phyloP scores from a whole-genome alignment of 2,888 invertebrate species.

The Drosophila formosana region DNA sequence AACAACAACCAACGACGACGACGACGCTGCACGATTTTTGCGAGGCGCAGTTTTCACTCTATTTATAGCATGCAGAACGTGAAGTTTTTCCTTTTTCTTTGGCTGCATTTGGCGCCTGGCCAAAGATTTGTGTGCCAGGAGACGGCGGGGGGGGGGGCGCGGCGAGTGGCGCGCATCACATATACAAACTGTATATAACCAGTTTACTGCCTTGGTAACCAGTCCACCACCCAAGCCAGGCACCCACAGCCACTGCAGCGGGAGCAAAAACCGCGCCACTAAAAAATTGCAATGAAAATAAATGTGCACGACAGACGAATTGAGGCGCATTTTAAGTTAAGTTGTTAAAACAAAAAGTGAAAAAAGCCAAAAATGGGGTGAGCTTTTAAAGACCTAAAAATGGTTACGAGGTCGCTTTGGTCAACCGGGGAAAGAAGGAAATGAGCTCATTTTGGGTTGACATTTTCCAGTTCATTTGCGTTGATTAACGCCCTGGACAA shows the following conservation, averaged over 20 bases:
- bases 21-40: constrained; percentile 28
- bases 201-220: constrained; percentile 63
- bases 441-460: constrained; percentile 75
- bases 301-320: constrained; percentile 52
- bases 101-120: constrained; percentile 68
- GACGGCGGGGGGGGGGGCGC: constrained; percentile 6
- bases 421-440: constrained; percentile 57
- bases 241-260: constrained; percentile 26
- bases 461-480: constrained; percentile 78
- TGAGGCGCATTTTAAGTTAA: constrained; percentile 69
- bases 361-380: neutral
- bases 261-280: constrained; percentile 38
- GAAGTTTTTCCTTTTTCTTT: constrained; percentile 55
- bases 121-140: constrained; percentile 62
- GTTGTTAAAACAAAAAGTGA: constrained; percentile 17
- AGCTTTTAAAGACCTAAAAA: constrained; percentile 57
- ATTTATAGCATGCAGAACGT: constrained; percentile 73
- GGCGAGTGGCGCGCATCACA: neutral
- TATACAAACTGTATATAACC: constrained; percentile 46
- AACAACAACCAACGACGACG: constrained; percentile 6
- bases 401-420: constrained; percentile 68
- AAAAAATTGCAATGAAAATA: constrained; percentile 66
- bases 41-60: constrained; percentile 67
- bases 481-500: constrained; percentile 67
- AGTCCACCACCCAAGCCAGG: constrained; percentile 56